Evolutionary conservation across 2,888 invertebrate genomes (phyloP).

Genomic region (Agriopis marginaria): DNA sequence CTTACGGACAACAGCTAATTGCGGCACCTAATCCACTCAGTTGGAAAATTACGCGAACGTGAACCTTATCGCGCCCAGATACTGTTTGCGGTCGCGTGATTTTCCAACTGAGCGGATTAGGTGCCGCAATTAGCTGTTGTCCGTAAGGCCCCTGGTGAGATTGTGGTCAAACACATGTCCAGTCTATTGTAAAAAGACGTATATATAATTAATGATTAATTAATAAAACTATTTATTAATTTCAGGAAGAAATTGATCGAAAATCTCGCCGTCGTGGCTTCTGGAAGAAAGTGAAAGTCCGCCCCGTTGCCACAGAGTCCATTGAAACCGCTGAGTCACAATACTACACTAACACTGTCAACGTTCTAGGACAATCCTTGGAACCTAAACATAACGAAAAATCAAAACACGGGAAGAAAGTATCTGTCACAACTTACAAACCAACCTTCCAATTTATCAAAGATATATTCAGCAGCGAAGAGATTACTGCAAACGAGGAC

Average conservation of each 20-base stretch:
- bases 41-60: no score
- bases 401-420: slow-evolving; percentile 61
- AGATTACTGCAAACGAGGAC: slow-evolving; percentile 48
- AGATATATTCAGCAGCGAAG: slow-evolving; percentile 65
- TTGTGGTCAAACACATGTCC: no score
- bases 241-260: slow-evolving; percentile 66
- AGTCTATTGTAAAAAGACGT: no score
- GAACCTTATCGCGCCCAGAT: no score
- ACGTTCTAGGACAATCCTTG: slow-evolving; percentile 72
- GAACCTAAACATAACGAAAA: slow-evolving; percentile 53
- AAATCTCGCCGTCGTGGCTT: slow-evolving; percentile 88
- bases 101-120: no score
- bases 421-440: slow-evolving; percentile 75
- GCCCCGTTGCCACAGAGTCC: slow-evolving; percentile 86
- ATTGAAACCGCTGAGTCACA: slow-evolving; percentile 94
- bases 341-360: slow-evolving; percentile 86
- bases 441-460: slow-evolving; percentile 68
- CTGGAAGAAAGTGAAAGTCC: slow-evolving; percentile 91
- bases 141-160: no score
- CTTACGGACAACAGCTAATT: no score
- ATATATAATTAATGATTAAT: not conserved
- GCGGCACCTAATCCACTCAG: no score
- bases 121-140: no score
- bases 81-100: no score
- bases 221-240: slow-evolving; percentile 23